phyloP scores from a whole-genome alignment of 2,888 invertebrate genomes.

The Lucinisca nassula region DNA sequence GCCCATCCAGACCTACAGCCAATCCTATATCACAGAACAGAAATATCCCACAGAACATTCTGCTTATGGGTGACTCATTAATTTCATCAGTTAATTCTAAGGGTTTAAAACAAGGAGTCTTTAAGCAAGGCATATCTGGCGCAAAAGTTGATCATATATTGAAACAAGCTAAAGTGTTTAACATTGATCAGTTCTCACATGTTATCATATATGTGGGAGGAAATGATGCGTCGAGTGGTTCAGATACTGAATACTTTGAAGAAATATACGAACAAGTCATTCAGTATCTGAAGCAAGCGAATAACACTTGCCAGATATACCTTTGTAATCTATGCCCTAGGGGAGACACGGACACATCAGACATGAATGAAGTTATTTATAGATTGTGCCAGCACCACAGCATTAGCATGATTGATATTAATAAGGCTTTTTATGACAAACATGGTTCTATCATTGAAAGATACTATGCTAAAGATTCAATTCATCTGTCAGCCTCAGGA shows the following conservation, averaged over 20 bases:
- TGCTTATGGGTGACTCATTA: too few relatives aligned
- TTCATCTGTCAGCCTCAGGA: constrained; percentile 9
- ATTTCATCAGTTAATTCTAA: too few relatives aligned
- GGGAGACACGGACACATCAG: neutral
- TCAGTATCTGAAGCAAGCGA: neutral
- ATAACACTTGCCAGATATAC: neutral
- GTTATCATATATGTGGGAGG: too few relatives aligned
- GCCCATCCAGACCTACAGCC: too few relatives aligned
- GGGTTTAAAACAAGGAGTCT: too few relatives aligned
- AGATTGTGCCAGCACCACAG: neutral
- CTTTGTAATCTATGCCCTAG: constrained; percentile 1
- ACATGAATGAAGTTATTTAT: neutral
- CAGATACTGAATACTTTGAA: constrained; percentile 18
- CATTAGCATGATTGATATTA: neutral
- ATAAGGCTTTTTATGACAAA: neutral
- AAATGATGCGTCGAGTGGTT: too few relatives aligned
- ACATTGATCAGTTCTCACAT: too few relatives aligned
- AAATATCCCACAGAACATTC: too few relatives aligned
- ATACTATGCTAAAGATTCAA: neutral
- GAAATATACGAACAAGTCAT: neutral
- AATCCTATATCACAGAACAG: too few relatives aligned
- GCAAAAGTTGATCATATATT: too few relatives aligned
- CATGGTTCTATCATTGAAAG: neutral
- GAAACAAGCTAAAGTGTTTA: too few relatives aligned
- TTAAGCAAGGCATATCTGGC: too few relatives aligned